Evolutionary conservation across 2,797 vertebrate species (phyloP).

Genomic region (Danio tinwini): DNA sequence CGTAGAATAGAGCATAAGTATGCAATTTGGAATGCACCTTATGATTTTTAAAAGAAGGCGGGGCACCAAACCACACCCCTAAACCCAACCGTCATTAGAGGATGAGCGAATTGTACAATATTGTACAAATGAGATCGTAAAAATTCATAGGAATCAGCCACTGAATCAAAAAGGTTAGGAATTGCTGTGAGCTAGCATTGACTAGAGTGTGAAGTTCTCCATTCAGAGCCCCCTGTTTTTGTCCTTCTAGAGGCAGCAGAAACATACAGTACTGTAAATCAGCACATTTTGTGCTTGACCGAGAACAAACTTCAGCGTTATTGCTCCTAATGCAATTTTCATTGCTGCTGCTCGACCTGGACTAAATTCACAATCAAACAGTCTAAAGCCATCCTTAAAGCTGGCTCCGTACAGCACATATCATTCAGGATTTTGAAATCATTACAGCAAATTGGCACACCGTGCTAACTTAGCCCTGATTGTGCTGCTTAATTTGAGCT

Average conservation of each 20-base stretch:
- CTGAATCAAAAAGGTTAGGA: too few species aligned
- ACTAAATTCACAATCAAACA: conserved; percentile 48
- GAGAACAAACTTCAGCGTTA: conserved; percentile 58
- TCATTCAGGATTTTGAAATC: not conserved
- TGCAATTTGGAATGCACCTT: too few species aligned
- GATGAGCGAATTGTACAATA: too few species aligned
- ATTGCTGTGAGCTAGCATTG: too few species aligned
- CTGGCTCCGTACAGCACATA: not conserved
- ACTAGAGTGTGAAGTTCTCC: not conserved
- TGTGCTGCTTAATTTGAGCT: not conserved
- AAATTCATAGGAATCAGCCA: too few species aligned
- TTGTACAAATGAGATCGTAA: too few species aligned
- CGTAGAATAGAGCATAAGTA: too few species aligned
- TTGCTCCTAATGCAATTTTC: conserved; percentile 61
- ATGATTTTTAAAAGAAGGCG: too few species aligned
- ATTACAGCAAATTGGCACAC: not conserved
- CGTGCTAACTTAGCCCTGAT: not conserved
- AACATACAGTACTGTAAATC: conserved; percentile 55
- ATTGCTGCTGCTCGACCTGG: conserved; percentile 42
- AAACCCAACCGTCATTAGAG: too few species aligned
- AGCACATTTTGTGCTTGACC: conserved; percentile 61
- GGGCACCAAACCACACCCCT: too few species aligned
- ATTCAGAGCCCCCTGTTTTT: conserved; percentile 2
- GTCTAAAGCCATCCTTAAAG: not conserved
- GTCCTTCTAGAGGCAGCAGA: conserved; percentile 36